Evolutionary conservation across 2,797 vertebrate species (phyloP).

Genomic region (Botia kubotai): DNA sequence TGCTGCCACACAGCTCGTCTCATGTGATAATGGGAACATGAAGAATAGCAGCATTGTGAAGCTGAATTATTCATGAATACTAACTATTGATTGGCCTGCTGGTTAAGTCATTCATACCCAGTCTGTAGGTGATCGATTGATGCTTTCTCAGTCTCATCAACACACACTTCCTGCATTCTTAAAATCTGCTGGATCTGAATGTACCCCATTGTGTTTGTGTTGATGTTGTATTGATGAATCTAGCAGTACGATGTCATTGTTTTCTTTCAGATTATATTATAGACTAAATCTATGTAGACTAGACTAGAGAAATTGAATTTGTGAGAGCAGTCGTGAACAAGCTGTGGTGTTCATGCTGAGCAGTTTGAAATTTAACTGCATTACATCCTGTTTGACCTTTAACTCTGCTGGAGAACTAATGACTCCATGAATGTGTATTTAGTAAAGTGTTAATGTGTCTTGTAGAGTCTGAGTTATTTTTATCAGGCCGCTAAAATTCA

Average conservation of each 20-base stretch:
- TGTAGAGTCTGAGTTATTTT: constrained; percentile 22
- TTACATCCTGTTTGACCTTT: constrained; percentile 43
- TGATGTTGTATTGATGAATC: too few relatives aligned
- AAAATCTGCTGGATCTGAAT: neutral
- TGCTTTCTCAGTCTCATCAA: constrained; percentile 23
- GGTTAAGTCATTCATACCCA: constrained; percentile 30
- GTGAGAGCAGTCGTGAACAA: neutral
- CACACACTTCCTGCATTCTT: neutral
- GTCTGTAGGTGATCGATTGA: constrained; percentile 14
- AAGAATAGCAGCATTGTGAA: constrained; percentile 20
- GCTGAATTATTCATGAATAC: constrained; percentile 32
- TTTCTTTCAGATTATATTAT: constrained; percentile 26
- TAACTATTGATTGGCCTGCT: constrained; percentile 34
- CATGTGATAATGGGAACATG: constrained; percentile 25
- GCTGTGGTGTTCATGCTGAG: neutral
- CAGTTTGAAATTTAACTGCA: constrained; percentile 42
- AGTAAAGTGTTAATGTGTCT: constrained; percentile 48
- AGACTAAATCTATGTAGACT: too few relatives aligned
- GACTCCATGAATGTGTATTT: constrained; percentile 44
- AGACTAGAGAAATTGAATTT: constrained; percentile 16
- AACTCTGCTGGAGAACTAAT: constrained; percentile 34
- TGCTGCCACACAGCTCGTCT: constrained; percentile 9
- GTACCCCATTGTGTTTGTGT: neutral
- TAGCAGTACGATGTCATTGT: constrained; percentile 15
- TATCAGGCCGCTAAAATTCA: constrained; percentile 27